Conservation (phyloP, 2,113 vertebrate species). For the Chlamydotis undulata region DNA sequence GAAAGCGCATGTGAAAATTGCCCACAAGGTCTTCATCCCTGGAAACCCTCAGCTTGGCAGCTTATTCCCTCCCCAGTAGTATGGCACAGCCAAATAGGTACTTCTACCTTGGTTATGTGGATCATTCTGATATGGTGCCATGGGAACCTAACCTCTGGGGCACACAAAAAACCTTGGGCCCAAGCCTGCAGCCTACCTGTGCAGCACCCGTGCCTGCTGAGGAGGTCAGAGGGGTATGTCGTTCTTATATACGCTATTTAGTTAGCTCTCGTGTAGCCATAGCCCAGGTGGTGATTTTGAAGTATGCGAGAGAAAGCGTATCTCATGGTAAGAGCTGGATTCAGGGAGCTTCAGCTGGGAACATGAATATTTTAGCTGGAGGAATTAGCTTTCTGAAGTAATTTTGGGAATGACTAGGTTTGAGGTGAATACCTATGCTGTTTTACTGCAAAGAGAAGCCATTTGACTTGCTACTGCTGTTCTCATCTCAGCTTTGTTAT, state of each 20-base stretch:
- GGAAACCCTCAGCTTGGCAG: neutral
- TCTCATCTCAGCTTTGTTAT: neutral
- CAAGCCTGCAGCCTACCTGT: neutral
- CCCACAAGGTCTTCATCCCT: neutral
- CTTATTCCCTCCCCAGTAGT: neutral
- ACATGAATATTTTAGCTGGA: neutral
- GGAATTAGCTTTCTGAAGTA: neutral
- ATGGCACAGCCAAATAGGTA: neutral
- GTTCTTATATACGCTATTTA: accelerated
- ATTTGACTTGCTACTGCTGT: neutral
- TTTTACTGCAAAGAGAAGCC: neutral
- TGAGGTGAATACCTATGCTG: neutral
- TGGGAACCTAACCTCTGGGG: neutral
- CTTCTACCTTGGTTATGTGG: neutral
- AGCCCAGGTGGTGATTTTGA: neutral
- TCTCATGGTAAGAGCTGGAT: neutral
- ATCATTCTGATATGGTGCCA: neutral
- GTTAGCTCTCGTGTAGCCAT: neutral
- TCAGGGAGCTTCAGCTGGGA: neutral
- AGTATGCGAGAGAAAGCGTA: neutral
- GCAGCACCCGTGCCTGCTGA: accelerated
- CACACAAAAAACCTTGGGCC: neutral
- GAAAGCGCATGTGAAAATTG: neutral
- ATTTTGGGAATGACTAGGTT: neutral
- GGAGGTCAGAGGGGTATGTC: neutral